These are phyloP conservation scores for Teleopsis dalmanni DNA, from an alignment of 1,140 invertebrate genomes.

Conservation along the genomic window DNA sequence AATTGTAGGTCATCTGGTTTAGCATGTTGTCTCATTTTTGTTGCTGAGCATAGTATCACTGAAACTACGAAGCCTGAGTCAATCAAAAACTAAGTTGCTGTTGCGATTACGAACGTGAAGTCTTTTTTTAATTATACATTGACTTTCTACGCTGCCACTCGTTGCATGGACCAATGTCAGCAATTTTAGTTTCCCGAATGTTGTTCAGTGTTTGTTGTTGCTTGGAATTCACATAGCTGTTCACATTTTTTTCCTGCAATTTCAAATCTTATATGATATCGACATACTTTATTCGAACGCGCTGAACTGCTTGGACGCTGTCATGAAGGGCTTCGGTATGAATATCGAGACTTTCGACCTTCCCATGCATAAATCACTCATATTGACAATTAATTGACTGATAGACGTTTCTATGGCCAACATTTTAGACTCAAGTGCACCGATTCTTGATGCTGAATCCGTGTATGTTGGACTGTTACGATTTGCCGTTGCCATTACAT, in stretches of 20 bases:
- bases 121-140: neutral
- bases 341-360: neutral
- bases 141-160: neutral
- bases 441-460: neutral
- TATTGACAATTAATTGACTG: conserved; percentile 39
- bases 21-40: too few species aligned
- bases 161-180: neutral
- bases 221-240: neutral
- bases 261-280: neutral
- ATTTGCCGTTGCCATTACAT: conserved; percentile 28
- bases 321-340: too few species aligned
- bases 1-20: too few species aligned
- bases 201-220: too few species aligned
- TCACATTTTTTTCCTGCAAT: neutral
- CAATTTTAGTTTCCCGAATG: neutral
- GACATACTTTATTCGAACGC: neutral
- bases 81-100: conserved; percentile 6
- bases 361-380: neutral
- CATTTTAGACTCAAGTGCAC: conserved; percentile 44
- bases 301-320: neutral
- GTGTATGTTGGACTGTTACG: neutral
- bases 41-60: too few species aligned
- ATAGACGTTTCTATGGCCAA: conserved; percentile 41
- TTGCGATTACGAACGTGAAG: neutral
- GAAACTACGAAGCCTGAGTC: too few species aligned